Evolutionary conservation across 2,113 vertebrate species (phyloP).

Genomic region (Platysteira castanea): DNA sequence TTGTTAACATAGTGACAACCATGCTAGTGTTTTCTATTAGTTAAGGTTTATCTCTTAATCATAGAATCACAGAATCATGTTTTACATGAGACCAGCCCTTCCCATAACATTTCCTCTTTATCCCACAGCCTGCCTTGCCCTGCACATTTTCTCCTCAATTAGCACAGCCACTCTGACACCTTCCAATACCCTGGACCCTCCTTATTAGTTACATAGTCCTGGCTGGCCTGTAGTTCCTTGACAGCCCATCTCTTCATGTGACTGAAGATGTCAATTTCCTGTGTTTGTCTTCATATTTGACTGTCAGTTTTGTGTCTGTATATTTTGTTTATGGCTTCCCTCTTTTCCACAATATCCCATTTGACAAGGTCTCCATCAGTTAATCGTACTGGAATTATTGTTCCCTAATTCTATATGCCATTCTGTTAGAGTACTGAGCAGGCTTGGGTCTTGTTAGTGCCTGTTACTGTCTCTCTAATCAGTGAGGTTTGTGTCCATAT

Average conservation of each 20-base stretch:
- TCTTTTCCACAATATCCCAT: neutral
- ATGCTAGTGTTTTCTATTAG: neutral
- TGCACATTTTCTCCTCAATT: neutral
- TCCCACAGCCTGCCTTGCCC: neutral
- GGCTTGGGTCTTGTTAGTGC: neutral
- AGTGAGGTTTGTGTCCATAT: neutral
- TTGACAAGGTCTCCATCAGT: neutral
- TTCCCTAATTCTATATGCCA: neutral
- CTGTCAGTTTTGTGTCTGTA: neutral
- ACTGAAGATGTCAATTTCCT: neutral
- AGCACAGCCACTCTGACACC: neutral
- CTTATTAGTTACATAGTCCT: neutral
- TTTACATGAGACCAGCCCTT: neutral
- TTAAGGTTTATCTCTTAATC: neutral
- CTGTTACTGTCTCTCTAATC: neutral
- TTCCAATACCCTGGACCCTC: neutral
- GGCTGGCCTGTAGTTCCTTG: neutral
- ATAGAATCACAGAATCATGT: neutral
- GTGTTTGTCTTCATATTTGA: neutral
- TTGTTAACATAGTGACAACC: neutral
- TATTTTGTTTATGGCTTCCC: neutral
- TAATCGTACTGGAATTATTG: neutral
- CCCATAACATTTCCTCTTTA: neutral
- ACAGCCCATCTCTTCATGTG: rapidly evolving
- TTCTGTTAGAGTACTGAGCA: neutral